Percentiles rank a stretch among this genome's conserved stretches.
Conservation (phyloP, 2,888 invertebrate genomes). For the Pammene fasciana region DNA sequence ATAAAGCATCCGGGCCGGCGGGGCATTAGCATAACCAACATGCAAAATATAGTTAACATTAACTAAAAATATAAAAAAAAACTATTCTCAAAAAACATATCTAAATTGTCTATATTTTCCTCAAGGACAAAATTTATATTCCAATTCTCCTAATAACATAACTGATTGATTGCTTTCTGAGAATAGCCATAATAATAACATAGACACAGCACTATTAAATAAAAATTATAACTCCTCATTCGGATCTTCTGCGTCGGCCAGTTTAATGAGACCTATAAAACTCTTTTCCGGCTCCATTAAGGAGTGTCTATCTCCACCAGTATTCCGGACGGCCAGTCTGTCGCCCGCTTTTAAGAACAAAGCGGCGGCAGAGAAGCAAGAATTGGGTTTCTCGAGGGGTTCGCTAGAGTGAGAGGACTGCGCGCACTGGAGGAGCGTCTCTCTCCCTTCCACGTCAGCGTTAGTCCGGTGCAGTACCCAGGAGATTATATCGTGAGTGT, state of each 20-base stretch:
- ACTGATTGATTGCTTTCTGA: not conserved
- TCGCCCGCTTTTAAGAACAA: constrained; percentile 86
- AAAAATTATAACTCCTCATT: constrained; percentile 61
- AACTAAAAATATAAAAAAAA: constrained; percentile 24
- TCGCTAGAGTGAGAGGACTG: constrained; percentile 84
- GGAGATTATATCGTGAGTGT: constrained; percentile 89
- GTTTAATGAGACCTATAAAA: constrained; percentile 91
- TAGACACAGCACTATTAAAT: constrained; percentile 34
- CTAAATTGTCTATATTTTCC: not conserved
- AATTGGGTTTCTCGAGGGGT: constrained; percentile 85
- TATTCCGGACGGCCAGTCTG: constrained; percentile 86
- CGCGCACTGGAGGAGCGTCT: constrained; percentile 88
- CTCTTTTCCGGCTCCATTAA: constrained; percentile 90
- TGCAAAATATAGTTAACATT: constrained; percentile 26
- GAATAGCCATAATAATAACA: constrained; percentile 3
- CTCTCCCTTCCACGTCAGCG: constrained; percentile 77
- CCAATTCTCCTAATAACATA: too few relatives aligned
- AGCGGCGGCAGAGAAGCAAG: constrained; percentile 89
- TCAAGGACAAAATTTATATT: too few relatives aligned
- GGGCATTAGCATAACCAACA: constrained; percentile 25
- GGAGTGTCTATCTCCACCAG: constrained; percentile 86
- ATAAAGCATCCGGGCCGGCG: constrained; percentile 42
- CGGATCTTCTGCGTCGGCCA: constrained; percentile 83
- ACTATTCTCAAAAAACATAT: not conserved
- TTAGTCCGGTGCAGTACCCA: constrained; percentile 87